Conservation (phyloP, 2,888 invertebrate genomes). For the Xanthostigma xanthostigma region DNA sequence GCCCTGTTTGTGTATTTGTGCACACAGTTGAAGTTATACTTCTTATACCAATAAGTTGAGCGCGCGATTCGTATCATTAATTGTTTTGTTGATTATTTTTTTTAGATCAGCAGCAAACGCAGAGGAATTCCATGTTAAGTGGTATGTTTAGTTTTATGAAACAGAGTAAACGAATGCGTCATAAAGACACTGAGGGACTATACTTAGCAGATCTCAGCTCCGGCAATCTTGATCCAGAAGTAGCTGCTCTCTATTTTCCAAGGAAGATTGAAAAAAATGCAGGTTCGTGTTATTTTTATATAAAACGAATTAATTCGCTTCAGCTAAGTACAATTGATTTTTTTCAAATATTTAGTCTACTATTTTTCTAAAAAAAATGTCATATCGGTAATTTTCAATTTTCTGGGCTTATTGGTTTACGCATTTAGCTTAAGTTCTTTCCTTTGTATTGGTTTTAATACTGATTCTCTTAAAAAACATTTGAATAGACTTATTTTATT, state of each 20-base stretch:
- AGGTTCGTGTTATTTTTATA: conserved; percentile 11
- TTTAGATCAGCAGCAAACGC: conserved; percentile 19
- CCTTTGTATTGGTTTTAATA: background rate
- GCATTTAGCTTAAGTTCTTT: background rate
- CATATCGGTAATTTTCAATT: no score
- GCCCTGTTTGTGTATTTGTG: no score
- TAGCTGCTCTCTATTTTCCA: conserved; percentile 75
- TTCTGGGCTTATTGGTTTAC: no score
- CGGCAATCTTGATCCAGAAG: conserved; percentile 83
- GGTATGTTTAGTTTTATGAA: conserved; percentile 91
- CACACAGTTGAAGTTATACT: no score
- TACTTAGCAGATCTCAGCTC: conserved; percentile 85
- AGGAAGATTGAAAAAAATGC: conserved; percentile 20
- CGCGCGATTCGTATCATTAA: no score
- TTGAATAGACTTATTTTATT: background rate
- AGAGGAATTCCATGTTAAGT: conserved; percentile 59
- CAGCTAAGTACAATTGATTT: no score
- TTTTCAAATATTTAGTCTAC: no score
- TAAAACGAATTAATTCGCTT: background rate
- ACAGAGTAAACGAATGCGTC: conserved; percentile 45
- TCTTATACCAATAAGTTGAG: no score
- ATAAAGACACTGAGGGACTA: conserved; percentile 59
- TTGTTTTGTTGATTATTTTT: no score
- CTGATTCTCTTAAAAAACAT: background rate
- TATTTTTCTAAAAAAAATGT: no score